phyloP scores from a whole-genome alignment of 2,797 vertebrate genomes.

The Enteromius argenteus region DNA sequence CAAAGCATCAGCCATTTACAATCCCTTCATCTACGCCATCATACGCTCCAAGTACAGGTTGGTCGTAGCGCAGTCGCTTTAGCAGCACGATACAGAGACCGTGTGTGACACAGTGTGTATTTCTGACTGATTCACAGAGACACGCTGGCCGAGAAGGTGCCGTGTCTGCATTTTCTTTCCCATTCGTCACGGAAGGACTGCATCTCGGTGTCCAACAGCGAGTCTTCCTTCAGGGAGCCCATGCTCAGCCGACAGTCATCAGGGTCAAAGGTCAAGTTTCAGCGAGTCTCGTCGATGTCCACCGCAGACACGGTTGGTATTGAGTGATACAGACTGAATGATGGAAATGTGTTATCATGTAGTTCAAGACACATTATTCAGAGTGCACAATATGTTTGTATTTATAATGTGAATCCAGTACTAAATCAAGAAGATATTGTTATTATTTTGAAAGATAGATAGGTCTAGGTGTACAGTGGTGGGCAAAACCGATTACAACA shows the following conservation, averaged over 20 bases:
- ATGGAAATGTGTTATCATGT: neutral
- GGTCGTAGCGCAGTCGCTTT: neutral
- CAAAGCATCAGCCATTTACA: constrained; percentile 91
- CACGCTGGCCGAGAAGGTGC: constrained; percentile 77
- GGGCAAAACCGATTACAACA: no score
- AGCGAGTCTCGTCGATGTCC: constrained; percentile 74
- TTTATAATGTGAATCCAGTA: no score
- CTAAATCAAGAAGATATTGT: no score
- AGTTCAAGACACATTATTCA: neutral
- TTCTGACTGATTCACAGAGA: constrained; percentile 63
- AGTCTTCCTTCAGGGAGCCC: constrained; percentile 73
- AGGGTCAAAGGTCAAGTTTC: constrained; percentile 71
- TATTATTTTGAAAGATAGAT: no score
- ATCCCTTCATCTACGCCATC: constrained; percentile 92
- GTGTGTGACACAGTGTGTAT: neutral
- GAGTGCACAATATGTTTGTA: neutral
- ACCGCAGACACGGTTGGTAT: constrained; percentile 77
- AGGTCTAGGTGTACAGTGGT: no score
- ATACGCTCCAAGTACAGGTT: constrained; percentile 92
- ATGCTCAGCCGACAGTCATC: constrained; percentile 74
- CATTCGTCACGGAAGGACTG: constrained; percentile 65
- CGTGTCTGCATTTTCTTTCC: constrained; percentile 75
- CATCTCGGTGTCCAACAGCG: constrained; percentile 72
- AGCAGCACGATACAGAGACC: neutral
- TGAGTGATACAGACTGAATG: neutral